Evolutionary conservation across 1,140 invertebrate species (phyloP).

Genomic region (Sycophila sp.): DNA sequence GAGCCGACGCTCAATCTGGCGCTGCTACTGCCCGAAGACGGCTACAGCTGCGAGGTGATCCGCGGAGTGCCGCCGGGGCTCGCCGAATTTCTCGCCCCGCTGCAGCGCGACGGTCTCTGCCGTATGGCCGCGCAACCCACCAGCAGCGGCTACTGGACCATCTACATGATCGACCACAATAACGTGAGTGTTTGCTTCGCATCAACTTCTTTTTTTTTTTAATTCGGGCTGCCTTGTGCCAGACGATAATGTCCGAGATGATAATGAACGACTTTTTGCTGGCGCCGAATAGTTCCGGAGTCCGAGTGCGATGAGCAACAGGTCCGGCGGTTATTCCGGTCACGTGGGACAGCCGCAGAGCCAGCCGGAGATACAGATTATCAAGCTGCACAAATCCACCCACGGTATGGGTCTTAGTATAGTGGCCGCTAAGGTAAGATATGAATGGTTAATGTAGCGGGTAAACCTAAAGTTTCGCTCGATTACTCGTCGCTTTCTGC

Average conservation of each 20-base stretch:
- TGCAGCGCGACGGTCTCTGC: slow-evolving; percentile 88
- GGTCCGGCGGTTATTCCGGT: slow-evolving; percentile 66
- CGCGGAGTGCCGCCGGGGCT: slow-evolving; percentile 91
- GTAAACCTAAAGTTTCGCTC: too few relatives aligned
- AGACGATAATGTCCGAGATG: too few relatives aligned
- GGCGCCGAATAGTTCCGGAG: slow-evolving; percentile 75
- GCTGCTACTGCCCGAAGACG: slow-evolving; percentile 95
- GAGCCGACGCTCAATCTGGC: slow-evolving; percentile 88
- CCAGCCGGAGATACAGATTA: slow-evolving; percentile 82
- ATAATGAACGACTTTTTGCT: too few relatives aligned
- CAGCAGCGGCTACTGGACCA: slow-evolving; percentile 92
- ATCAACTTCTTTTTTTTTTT: slow-evolving; percentile 17
- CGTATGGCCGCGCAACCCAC: slow-evolving; percentile 89
- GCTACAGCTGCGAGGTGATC: slow-evolving; percentile 97
- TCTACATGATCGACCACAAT: slow-evolving; percentile 82
- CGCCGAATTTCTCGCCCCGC: slow-evolving; percentile 89
- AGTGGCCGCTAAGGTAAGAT: slow-evolving; percentile 92
- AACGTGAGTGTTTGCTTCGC: slow-evolving; percentile 58
- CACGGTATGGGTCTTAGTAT: slow-evolving; percentile 94
- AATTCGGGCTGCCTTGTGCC: too few relatives aligned
- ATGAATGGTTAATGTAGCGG: too few relatives aligned
- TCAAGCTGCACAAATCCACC: slow-evolving; percentile 89
- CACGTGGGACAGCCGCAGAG: slow-evolving; percentile 57
- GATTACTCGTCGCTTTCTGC: too few relatives aligned
- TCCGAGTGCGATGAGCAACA: slow-evolving; percentile 71